Evolutionary conservation across 2,888 invertebrate genomes (phyloP).

Genomic region (Catocala sponsa): DNA sequence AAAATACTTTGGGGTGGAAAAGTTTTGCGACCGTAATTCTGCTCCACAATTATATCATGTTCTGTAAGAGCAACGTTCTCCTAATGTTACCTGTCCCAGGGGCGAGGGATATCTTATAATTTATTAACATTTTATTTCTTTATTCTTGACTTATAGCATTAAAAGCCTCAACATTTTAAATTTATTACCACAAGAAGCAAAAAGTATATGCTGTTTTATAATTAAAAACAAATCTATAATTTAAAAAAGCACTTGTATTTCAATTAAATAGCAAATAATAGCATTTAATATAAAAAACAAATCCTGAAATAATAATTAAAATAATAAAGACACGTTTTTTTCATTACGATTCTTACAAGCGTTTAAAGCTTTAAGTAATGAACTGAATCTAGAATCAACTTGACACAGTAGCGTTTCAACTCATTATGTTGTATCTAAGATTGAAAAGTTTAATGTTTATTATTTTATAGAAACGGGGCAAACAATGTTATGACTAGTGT

Average conservation of each 20-base stretch:
- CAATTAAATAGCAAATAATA: neutral
- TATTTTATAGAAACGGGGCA: too few relatives aligned
- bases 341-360: conserved; percentile 11
- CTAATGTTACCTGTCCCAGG: conserved; percentile 76
- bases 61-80: conserved; percentile 66
- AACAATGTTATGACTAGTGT: neutral
- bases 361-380: conserved; percentile 1
- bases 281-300: conserved; percentile 23
- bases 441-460: too few relatives aligned
- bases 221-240: neutral
- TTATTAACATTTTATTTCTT: conserved; percentile 39
- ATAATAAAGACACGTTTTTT: conserved; percentile 27
- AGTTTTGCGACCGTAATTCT: conserved; percentile 80
- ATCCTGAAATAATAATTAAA: conserved; percentile 18
- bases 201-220: neutral
- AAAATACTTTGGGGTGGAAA: conserved; percentile 84
- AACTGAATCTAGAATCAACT: too few relatives aligned
- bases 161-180: conserved; percentile 5
- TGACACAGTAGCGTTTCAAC: too few relatives aligned
- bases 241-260: neutral
- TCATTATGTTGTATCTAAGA: too few relatives aligned
- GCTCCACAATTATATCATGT: conserved; percentile 81
- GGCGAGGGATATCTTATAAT: conserved; percentile 56
- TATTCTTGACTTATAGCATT: conserved; percentile 5
- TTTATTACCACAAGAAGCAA: neutral